Evolutionary conservation across 2,888 invertebrate genomes (phyloP).

Genomic region (Sminthurides aquaticus): DNA sequence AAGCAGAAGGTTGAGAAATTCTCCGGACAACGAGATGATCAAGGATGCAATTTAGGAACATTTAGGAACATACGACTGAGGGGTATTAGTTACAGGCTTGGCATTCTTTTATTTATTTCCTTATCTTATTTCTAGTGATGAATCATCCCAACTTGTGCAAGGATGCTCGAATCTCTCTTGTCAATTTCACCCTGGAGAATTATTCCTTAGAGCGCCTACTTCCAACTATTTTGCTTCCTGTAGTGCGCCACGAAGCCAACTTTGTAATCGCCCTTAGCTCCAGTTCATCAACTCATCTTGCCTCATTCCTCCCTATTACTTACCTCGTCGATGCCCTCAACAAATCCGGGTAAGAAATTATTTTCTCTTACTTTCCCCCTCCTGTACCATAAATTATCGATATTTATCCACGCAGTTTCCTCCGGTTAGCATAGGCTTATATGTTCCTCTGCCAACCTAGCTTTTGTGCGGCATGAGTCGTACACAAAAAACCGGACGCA

Average conservation of each 20-base stretch:
- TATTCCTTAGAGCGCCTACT: neutral
- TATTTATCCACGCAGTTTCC: too few species aligned
- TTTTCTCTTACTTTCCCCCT: conserved; percentile 1
- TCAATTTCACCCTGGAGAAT: neutral
- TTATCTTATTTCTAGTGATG: neutral
- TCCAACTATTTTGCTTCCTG: neutral
- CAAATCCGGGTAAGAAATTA: conserved; percentile 15
- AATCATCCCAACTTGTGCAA: neutral
- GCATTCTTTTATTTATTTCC: too few species aligned
- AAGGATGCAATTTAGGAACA: too few species aligned
- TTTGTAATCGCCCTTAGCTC: neutral
- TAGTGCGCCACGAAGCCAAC: neutral
- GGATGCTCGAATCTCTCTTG: neutral
- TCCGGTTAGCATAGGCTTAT: too few species aligned
- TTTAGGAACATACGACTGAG: too few species aligned
- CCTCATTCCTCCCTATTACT: conserved; percentile 7
- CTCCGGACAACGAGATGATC: too few species aligned
- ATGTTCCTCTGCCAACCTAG: too few species aligned
- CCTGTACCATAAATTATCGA: too few species aligned
- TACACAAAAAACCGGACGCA: too few species aligned
- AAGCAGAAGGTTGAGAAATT: too few species aligned
- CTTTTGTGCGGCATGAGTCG: too few species aligned
- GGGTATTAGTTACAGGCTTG: too few species aligned
- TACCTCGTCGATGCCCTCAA: conserved; percentile 12
- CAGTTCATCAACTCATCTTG: neutral